A percentile compares a stretch with the other conserved stretches of the same genome.
Conservation (phyloP, 2,888 invertebrate genomes). For the Xylota segnis region DNA sequence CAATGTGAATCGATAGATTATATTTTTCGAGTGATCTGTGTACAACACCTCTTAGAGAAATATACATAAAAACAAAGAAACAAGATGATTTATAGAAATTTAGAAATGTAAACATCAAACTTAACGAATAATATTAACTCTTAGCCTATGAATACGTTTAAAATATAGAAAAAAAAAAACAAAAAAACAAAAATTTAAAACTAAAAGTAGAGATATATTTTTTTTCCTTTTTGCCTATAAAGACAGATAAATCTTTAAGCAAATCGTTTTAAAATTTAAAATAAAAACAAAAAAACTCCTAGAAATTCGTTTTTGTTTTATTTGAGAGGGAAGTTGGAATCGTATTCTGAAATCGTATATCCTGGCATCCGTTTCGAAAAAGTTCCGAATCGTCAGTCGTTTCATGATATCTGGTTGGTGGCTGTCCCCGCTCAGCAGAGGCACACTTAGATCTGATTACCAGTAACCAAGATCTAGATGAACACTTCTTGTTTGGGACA, state of each 20-base stretch:
- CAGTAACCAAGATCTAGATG: too few species aligned
- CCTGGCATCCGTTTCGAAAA: too few species aligned
- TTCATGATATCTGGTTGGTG: too few species aligned
- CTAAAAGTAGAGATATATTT: slow-evolving; percentile 28
- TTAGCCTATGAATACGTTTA: slow-evolving; percentile 36
- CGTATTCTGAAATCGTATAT: too few species aligned
- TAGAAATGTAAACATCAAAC: slow-evolving; percentile 28
- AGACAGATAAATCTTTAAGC: slow-evolving; percentile 48
- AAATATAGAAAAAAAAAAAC: slow-evolving; percentile 20
- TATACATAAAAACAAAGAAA: slow-evolving; percentile 35
- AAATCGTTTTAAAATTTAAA: slow-evolving; percentile 27
- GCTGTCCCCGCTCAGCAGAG: too few species aligned
- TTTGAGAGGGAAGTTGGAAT: too few species aligned
- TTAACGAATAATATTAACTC: slow-evolving; percentile 42
- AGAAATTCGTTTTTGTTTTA: too few species aligned
- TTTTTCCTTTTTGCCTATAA: slow-evolving; percentile 44
- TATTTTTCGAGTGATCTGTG: slow-evolving; percentile 75
- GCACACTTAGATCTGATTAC: too few species aligned
- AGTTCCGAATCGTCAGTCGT: too few species aligned
- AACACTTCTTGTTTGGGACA: too few species aligned
- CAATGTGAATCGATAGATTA: slow-evolving; percentile 48
- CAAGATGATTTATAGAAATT: slow-evolving; percentile 13
- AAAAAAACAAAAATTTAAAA: slow-evolving; percentile 1
- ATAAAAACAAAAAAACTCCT: slow-evolving; percentile 12
- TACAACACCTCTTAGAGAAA: slow-evolving; percentile 74